These are phyloP conservation scores for Pentalonia nigronervosa DNA, from an alignment of 1,140 invertebrate genomes.

Conservation along the genomic window DNA sequence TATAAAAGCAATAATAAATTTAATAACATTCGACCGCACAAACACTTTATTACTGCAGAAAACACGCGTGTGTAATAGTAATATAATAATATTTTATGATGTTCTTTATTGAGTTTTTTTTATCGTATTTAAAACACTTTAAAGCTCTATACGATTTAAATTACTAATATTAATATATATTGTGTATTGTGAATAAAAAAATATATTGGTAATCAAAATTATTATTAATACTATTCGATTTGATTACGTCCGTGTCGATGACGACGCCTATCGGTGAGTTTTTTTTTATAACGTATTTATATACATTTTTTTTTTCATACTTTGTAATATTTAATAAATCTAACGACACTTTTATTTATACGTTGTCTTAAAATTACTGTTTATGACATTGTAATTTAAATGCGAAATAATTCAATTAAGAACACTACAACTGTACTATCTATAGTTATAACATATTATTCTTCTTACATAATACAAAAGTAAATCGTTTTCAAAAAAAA, in stretches of 20 bases:
- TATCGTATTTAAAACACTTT: background rate
- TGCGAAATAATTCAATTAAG: background rate
- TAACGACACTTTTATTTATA: too few relatives aligned
- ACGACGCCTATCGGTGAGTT: background rate
- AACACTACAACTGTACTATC: background rate
- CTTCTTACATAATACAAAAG: background rate
- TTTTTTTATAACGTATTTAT: background rate
- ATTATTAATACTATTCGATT: background rate
- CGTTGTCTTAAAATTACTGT: background rate
- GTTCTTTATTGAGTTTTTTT: background rate
- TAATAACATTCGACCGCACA: background rate
- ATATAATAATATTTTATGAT: constrained; percentile 6
- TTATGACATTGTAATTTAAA: background rate
- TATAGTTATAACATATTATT: background rate
- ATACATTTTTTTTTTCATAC: too few relatives aligned
- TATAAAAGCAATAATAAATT: background rate
- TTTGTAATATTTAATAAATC: too few relatives aligned
- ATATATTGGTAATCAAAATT: background rate
- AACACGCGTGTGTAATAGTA: background rate
- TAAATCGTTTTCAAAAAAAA: background rate
- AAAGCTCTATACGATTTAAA: background rate
- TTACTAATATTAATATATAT: background rate
- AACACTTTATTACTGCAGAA: background rate
- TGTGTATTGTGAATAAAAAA: background rate
- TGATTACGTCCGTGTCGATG: background rate